Base-by-base conservation (phyloP, 2,113 vertebrate species). In the Caranx melampygus region DNA sequence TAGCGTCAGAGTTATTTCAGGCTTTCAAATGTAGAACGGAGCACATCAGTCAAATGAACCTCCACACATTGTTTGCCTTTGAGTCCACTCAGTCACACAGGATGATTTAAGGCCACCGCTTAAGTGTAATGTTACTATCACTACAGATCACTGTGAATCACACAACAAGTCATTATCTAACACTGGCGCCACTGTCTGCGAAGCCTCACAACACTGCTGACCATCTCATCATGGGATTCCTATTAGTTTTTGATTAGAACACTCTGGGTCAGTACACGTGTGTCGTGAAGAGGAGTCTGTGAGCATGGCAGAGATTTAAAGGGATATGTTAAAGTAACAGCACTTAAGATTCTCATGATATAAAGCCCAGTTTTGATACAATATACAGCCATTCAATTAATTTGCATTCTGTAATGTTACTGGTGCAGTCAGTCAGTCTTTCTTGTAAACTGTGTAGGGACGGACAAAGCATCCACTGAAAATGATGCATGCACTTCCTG, bases 151-250 rank as follows among this genome's bases (percentile, higher is more conserved):
- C 73, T 75, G 60, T 52, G 65, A 87, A 88, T 80, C 87, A 87
- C 75, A 83, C 63, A 77, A 70, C 71, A 72, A 75, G 78, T 64
- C 78, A 85, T 86, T 81, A 89, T 92, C 74, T 42, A 35, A 87
- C 84, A 73, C 45, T 86, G 89, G 90, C 74, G 76, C 83, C 87
- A 88, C 77, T 84, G 85, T 88, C 70, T 85, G 79, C 60, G 51
- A 65, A 72, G 71, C 65, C 40, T 74, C 66, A 68, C 75, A 37
- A 60, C 88, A 55, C 87, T 75, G 85, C 90, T 87, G 78, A 88
- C 78, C 88, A 45, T 76, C 81, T 78, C 84, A 76, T 92, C 91
- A 93, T 87, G 81, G 79, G 90, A 82, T 73, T 84, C 65, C 35
- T 72, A 87, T 91, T 91, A 84, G 82, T 60, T 87, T 87, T 72